phyloP scores from a whole-genome alignment of 2,888 invertebrate species.

The Caenorhabditis drosophilae region DNA sequence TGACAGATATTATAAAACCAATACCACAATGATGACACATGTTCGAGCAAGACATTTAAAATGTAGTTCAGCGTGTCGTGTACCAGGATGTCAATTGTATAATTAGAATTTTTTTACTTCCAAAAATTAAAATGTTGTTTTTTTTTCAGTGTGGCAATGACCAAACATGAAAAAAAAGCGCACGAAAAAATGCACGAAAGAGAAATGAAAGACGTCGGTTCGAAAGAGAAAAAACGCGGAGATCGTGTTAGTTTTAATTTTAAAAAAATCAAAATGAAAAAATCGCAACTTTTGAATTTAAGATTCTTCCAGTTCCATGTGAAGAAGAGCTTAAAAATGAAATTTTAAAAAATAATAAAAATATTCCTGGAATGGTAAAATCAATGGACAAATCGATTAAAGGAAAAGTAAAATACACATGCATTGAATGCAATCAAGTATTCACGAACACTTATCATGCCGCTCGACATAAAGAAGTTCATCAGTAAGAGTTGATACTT shows the following conservation, averaged over 20 bases:
- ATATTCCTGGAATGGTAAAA: not conserved
- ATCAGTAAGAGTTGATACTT: constrained; percentile 8
- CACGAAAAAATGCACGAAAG: constrained; percentile 24
- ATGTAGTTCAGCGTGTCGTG: constrained; percentile 14
- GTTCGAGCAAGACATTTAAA: constrained; percentile 22
- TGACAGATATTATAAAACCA: constrained; percentile 22
- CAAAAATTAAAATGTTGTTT: not conserved
- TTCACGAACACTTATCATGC: constrained; percentile 10
- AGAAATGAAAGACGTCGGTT: too few relatives aligned
- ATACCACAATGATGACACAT: constrained; percentile 27
- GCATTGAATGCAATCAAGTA: constrained; percentile 2
- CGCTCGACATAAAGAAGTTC: constrained; percentile 8
- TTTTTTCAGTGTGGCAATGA: constrained; percentile 19
- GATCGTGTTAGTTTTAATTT: not conserved
- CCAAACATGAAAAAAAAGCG: constrained; percentile 15
- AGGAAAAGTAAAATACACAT: constrained; percentile 15
- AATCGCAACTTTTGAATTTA: not conserved
- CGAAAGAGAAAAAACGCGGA: too few relatives aligned
- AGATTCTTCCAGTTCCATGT: not conserved
- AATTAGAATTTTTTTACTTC: not conserved
- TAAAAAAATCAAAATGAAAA: not conserved
- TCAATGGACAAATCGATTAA: not conserved
- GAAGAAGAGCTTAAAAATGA: constrained; percentile 8
- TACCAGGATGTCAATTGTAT: constrained; percentile 19
- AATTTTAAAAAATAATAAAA: not conserved